These are phyloP conservation scores for Strigamia crassipes DNA, from an alignment of 2,888 invertebrate genomes.

Conservation along the genomic window DNA sequence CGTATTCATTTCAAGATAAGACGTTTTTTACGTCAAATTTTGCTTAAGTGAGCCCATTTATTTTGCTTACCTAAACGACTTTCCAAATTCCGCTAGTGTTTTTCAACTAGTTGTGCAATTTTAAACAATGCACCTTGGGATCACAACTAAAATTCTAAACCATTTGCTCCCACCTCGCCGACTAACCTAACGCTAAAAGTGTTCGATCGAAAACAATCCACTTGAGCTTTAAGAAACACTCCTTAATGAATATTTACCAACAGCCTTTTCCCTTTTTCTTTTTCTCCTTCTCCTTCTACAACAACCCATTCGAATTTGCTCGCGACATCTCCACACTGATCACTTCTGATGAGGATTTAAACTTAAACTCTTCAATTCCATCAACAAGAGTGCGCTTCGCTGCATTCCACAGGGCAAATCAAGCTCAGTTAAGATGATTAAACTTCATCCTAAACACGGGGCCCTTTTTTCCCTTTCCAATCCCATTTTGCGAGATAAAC, in stretches of 20 bases:
- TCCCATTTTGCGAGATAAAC: slow-evolving; percentile 2
- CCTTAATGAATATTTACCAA: background rate
- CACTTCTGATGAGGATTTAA: slow-evolving; percentile 7
- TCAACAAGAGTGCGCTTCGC: background rate
- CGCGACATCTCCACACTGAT: background rate
- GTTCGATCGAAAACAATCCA: background rate
- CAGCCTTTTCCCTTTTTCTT: no score
- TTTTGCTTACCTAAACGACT: no score
- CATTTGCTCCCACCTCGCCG: no score
- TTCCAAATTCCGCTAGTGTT: no score
- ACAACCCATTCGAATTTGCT: background rate
- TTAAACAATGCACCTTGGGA: no score
- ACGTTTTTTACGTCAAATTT: no score
- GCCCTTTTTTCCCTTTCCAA: background rate
- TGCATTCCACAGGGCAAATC: slow-evolving; percentile 2
- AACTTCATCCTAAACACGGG: background rate
- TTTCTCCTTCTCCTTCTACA: background rate
- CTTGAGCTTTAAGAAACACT: background rate
- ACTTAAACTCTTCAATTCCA: slow-evolving; percentile 7
- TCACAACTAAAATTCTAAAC: no score
- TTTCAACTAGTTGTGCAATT: no score
- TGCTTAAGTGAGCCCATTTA: no score
- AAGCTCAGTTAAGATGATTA: slow-evolving; percentile 10
- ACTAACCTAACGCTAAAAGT: background rate
- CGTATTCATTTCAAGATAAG: no score